These are phyloP conservation scores for Dinothrombium tinctorium DNA, from an alignment of 1,140 invertebrate species.

Conservation along the genomic window DNA sequence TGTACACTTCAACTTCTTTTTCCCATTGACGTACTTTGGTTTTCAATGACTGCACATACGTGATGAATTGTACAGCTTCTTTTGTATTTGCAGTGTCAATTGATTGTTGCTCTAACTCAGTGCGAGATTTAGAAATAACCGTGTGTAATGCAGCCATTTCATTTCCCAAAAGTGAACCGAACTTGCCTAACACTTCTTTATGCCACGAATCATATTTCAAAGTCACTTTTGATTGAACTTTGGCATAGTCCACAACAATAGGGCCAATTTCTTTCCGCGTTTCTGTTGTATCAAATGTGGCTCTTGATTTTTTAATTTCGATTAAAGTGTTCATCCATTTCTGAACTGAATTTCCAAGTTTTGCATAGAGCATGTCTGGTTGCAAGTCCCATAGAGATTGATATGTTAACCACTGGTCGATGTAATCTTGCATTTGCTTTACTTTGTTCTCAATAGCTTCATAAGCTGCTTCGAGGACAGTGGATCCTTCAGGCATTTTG, in stretches of 20 bases:
- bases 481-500: slow-evolving; percentile 53
- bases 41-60: slow-evolving; percentile 91
- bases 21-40: slow-evolving; percentile 62
- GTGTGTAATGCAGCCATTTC: slow-evolving; percentile 88
- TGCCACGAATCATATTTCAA: slow-evolving; percentile 99
- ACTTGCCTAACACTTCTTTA: slow-evolving; percentile 91
- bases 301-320: slow-evolving; percentile 90
- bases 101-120: slow-evolving; percentile 85
- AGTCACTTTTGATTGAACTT: slow-evolving; percentile 95
- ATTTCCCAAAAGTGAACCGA: slow-evolving; percentile 67
- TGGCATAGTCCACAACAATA: slow-evolving; percentile 93
- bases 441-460: slow-evolving; percentile 74
- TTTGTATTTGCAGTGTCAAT: slow-evolving; percentile 94
- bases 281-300: slow-evolving; percentile 95
- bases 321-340: slow-evolving; percentile 92
- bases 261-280: slow-evolving; percentile 85
- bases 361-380: slow-evolving; percentile 73
- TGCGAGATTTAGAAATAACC: slow-evolving; percentile 76
- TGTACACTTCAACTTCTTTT: slow-evolving; percentile 35
- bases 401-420: slow-evolving; percentile 85
- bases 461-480: slow-evolving; percentile 59
- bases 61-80: slow-evolving; percentile 92
- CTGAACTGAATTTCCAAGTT: slow-evolving; percentile 73
- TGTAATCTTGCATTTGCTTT: slow-evolving; percentile 64
- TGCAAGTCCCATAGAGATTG: slow-evolving; percentile 97